Conservation (phyloP, 2,113 vertebrate genomes). For the Syngnathus typhle region DNA sequence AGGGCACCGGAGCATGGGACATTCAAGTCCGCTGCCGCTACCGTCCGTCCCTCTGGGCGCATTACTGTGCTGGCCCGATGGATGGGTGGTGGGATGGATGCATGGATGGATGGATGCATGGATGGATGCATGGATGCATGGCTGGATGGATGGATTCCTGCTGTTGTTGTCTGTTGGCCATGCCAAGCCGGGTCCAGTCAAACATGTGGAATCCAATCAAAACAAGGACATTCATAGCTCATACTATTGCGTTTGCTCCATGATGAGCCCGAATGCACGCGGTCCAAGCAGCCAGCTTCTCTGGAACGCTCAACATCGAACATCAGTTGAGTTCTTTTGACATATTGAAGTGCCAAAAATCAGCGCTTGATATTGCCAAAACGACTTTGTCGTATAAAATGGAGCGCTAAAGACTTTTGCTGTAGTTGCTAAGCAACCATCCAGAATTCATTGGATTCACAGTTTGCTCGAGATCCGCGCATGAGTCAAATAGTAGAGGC, state of each 20-base stretch:
- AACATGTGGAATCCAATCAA: slow-evolving; percentile 67
- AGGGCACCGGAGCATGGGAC: slow-evolving; percentile 54
- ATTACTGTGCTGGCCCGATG: slow-evolving; percentile 26
- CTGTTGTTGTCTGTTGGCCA: slow-evolving; percentile 40
- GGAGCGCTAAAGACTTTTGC: slow-evolving; percentile 31
- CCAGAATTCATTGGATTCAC: slow-evolving; percentile 31
- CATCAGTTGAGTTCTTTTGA: not conserved
- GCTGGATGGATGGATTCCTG: slow-evolving; percentile 33
- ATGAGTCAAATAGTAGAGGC: not conserved
- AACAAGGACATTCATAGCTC: slow-evolving; percentile 56
- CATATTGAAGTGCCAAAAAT: not conserved
- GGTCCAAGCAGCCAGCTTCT: no score
- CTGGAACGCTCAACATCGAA: no score
- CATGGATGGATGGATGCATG: no score
- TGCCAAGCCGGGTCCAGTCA: slow-evolving; percentile 47
- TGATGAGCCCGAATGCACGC: slow-evolving; percentile 17
- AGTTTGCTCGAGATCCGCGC: slow-evolving; percentile 17
- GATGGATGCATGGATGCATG: no score
- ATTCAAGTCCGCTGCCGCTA: slow-evolving; percentile 44
- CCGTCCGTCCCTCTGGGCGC: slow-evolving; percentile 38
- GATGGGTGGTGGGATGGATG: no score
- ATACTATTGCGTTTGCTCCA: slow-evolving; percentile 25
- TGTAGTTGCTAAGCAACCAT: slow-evolving; percentile 58
- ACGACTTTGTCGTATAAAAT: slow-evolving; percentile 1
- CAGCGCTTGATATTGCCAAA: not conserved